Evolutionary conservation across 2,113 vertebrate species (phyloP).

Genomic region (Conger conger): DNA sequence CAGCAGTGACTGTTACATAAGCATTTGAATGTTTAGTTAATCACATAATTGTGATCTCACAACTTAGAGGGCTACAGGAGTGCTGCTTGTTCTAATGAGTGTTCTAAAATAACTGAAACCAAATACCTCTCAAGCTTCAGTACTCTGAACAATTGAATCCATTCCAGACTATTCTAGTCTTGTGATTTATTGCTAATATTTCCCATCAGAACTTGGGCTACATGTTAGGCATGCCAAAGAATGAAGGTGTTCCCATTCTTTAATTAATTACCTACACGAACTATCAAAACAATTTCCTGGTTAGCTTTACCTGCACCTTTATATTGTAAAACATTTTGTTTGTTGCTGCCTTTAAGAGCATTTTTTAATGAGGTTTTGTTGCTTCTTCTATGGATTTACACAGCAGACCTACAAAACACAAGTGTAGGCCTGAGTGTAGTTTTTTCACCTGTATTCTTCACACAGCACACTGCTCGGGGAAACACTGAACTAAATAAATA

Average conservation of each 20-base stretch:
- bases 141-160: background rate
- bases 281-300: background rate
- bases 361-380: too few species aligned
- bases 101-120: background rate
- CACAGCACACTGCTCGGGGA: too few species aligned
- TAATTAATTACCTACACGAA: background rate
- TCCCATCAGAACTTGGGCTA: background rate
- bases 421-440: background rate
- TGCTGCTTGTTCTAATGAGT: too few species aligned
- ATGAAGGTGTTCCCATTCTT: background rate
- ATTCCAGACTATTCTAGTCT: constrained; percentile 3
- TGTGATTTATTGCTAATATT: background rate
- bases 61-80: too few species aligned
- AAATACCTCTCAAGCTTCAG: background rate
- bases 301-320: background rate
- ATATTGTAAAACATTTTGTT: background rate
- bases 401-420: background rate
- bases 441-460: too few species aligned
- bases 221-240: background rate
- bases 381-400: too few species aligned
- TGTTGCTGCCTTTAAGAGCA: background rate
- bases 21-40: too few species aligned
- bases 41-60: too few species aligned
- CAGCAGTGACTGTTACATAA: too few species aligned
- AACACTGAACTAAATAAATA: too few species aligned